phyloP scores from a whole-genome alignment of 2,888 invertebrate species.

The Nymphalis polychloros region DNA sequence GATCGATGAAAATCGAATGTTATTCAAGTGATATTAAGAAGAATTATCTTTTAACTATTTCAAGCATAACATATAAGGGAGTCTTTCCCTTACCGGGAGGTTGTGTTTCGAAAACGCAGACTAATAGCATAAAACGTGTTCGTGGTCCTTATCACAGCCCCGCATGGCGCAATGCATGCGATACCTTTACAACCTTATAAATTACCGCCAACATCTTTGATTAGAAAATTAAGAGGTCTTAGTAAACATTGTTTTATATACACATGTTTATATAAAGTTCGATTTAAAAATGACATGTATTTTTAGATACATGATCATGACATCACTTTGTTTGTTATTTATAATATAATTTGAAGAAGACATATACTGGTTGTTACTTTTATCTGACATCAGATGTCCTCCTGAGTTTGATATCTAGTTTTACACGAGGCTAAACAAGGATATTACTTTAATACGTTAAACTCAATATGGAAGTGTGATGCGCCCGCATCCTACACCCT shows the following conservation, averaged over 20 bases:
- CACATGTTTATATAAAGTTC: no score
- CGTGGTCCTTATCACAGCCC: slow-evolving; percentile 20
- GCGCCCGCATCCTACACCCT: slow-evolving; percentile 56
- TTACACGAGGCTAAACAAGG: slow-evolving; percentile 2
- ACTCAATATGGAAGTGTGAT: slow-evolving; percentile 40
- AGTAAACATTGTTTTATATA: background rate
- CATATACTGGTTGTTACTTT: background rate
- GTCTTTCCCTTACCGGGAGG: background rate
- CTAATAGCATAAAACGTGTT: slow-evolving; percentile 30
- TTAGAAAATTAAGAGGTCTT: background rate
- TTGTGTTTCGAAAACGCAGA: slow-evolving; percentile 21
- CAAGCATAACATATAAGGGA: slow-evolving; percentile 7
- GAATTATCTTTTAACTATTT: background rate
- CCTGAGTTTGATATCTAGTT: background rate
- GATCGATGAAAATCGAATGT: background rate
- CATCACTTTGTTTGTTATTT: background rate
- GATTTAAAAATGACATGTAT: no score
- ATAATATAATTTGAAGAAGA: background rate
- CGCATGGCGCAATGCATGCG: slow-evolving; percentile 12
- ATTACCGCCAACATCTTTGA: slow-evolving; percentile 9
- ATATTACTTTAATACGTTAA: slow-evolving; percentile 13
- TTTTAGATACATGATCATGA: no score
- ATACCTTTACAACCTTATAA: slow-evolving; percentile 14
- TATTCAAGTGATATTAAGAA: background rate
- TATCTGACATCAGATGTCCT: background rate